phyloP scores from a whole-genome alignment of 2,888 invertebrate genomes.

The Metopia argyrocephala region DNA sequence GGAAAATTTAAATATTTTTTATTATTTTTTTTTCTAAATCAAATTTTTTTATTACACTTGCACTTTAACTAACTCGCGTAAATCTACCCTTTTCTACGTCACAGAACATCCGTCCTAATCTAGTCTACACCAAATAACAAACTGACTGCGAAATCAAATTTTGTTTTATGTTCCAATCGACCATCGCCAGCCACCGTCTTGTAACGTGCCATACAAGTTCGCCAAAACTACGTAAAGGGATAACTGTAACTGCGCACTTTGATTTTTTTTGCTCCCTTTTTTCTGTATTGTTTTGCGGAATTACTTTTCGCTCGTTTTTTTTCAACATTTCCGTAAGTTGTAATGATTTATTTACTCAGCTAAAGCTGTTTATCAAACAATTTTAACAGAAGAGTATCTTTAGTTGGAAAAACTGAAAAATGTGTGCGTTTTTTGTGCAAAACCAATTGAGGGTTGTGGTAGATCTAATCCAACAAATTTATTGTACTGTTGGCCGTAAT shows the following conservation, averaged over 20 bases:
- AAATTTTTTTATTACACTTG: background rate
- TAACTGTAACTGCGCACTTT: constrained; percentile 58
- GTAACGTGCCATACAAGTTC: constrained; percentile 24
- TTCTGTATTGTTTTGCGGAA: background rate
- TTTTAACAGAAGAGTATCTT: background rate
- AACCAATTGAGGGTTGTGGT: constrained; percentile 47
- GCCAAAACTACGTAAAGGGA: constrained; percentile 13
- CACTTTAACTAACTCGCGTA: background rate
- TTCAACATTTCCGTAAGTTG: background rate
- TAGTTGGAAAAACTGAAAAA: constrained; percentile 20
- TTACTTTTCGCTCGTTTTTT: background rate
- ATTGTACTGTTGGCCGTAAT: background rate
- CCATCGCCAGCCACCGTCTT: background rate
- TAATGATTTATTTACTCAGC: constrained; percentile 11
- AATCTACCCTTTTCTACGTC: background rate
- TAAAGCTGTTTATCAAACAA: constrained; percentile 28
- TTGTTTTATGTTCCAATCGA: background rate
- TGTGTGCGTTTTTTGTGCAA: background rate
- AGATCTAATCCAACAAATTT: background rate
- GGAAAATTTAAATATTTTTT: background rate
- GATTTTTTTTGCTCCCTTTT: constrained; percentile 40
- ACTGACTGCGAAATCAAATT: constrained; percentile 40
- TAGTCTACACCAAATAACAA: constrained; percentile 50
- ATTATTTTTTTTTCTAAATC: background rate
- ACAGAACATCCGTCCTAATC: constrained; percentile 45